A percentile compares a stretch with the other conserved stretches of the same genome.
Conservation (phyloP, 2,113 vertebrate species). For the Megaptera novaeangliae region DNA sequence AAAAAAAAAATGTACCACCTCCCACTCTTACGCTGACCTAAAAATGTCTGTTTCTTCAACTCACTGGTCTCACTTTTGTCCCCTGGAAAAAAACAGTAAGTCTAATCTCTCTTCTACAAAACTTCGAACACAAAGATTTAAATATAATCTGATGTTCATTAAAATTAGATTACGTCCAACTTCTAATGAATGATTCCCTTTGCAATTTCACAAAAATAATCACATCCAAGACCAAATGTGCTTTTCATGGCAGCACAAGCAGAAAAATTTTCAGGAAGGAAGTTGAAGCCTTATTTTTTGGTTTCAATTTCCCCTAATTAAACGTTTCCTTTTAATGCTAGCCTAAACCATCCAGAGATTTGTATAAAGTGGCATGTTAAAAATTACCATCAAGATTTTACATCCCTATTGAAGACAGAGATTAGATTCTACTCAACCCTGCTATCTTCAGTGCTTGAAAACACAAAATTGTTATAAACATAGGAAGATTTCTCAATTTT, state of each 20-base stretch:
- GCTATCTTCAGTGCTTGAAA: neutral
- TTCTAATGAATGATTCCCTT: neutral
- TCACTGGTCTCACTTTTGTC: neutral
- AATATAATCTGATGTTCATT: constrained; percentile 18
- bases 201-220: constrained; percentile 18
- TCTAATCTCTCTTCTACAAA: constrained; percentile 17
- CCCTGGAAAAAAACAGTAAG: neutral
- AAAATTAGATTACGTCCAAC: neutral
- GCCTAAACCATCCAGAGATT: neutral
- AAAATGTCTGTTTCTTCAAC: neutral
- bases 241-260: constrained; percentile 12
- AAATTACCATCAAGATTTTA: constrained; percentile 37
- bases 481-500: neutral
- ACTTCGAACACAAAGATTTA: neutral
- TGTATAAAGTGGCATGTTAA: neutral
- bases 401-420: neutral
- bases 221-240: neutral
- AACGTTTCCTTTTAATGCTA: constrained; percentile 46
- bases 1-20: neutral
- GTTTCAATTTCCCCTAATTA: constrained; percentile 53
- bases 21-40: neutral
- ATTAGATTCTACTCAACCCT: constrained; percentile 4
- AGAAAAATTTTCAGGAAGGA: constrained; percentile 59
- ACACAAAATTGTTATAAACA: constrained; percentile 6
- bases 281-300: neutral